Percentiles rank a stretch among this genome's conserved stretches.
Conservation (phyloP, 2,113 vertebrate genomes). For the Lepus europaeus region DNA sequence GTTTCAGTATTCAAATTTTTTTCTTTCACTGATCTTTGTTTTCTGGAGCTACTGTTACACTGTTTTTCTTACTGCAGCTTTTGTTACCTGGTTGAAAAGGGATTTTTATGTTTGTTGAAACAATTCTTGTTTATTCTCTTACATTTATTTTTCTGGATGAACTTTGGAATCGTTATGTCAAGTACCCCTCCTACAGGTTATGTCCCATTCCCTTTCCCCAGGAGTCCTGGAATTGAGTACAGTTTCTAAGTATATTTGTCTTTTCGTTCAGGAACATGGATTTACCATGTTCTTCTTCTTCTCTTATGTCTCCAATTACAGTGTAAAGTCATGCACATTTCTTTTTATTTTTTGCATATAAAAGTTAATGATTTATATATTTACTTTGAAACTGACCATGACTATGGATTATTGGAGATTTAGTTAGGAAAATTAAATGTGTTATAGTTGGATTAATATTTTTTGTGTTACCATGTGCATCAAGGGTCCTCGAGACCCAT, state of each 20-base stretch:
- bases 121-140: not conserved
- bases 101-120: conserved; percentile 10
- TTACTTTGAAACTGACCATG: not conserved
- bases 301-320: not conserved
- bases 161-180: conserved; percentile 23
- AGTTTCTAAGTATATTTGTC: conserved; percentile 35
- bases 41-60: not conserved
- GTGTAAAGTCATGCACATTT: conserved; percentile 5
- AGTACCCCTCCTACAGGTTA: not conserved
- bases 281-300: no score
- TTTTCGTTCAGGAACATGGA: conserved; percentile 42
- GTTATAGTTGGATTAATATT: not conserved
- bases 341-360: not conserved
- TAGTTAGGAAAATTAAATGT: not conserved
- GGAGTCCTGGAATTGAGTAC: not conserved
- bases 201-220: not conserved
- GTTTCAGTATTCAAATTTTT: conserved; percentile 30
- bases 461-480: not conserved
- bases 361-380: not conserved
- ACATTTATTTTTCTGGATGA: conserved; percentile 37
- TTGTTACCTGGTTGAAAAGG: not conserved
- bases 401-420: not conserved
- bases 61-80: not conserved
- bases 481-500: not conserved
- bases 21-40: not conserved